phyloP scores from a whole-genome alignment of 2,797 vertebrate species.

The Gadopsis bispinosus region DNA sequence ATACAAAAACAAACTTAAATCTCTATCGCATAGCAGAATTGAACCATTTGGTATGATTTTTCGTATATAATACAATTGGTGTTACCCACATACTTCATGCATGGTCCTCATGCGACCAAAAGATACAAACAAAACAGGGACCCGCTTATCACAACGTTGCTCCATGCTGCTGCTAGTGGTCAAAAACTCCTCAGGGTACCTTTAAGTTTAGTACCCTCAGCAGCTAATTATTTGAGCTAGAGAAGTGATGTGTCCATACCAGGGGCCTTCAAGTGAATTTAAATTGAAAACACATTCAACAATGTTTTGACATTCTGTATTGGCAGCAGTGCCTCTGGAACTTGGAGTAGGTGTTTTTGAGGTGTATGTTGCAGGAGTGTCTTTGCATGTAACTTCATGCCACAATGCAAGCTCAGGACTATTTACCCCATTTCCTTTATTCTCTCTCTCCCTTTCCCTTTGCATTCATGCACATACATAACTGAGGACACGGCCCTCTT shows the following conservation, averaged over 20 bases:
- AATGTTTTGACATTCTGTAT: not conserved
- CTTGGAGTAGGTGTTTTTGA: not conserved
- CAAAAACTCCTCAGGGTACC: conserved; percentile 11
- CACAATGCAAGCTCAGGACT: conserved; percentile 17
- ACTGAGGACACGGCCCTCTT: conserved; percentile 4
- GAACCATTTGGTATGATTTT: not conserved
- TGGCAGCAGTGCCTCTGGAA: not conserved
- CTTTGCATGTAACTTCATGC: conserved; percentile 41
- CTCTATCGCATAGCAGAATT: not conserved
- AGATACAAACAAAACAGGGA: not conserved
- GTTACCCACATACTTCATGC: not conserved
- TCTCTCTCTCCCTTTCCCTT: conserved; percentile 1
- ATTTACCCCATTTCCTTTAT: not conserved
- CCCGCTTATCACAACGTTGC: conserved; percentile 3
- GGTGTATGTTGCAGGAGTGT: not conserved
- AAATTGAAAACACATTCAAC: conserved; percentile 1
- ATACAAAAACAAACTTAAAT: not conserved
- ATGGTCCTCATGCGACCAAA: not conserved
- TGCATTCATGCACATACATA: conserved; percentile 8
- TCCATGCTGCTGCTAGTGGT: conserved; percentile 2
- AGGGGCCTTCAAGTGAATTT: conserved; percentile 3
- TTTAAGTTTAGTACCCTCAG: conserved; percentile 12
- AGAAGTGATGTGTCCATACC: no score
- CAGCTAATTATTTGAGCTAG: conserved; percentile 27
- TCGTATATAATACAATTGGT: not conserved